Base-by-base conservation (phyloP, 2,888 invertebrate genomes). In the Hecatera dysodea region DNA sequence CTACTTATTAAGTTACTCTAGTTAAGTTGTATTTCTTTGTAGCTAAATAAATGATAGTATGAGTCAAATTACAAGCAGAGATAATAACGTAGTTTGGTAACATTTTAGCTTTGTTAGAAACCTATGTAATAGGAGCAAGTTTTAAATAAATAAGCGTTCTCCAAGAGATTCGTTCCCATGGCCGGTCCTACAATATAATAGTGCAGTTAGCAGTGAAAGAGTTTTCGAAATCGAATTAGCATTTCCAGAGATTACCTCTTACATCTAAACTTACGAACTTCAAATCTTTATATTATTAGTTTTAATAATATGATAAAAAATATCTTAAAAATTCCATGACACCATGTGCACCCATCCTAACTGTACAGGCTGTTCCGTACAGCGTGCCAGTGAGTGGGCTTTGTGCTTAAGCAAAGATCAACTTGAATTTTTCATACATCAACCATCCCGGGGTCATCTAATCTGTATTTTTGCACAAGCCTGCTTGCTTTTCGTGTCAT, bases 341-440 rank as follows among this genome's bases (percentile, higher is more conserved):
- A 2, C 7, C 33, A 36, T 81, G 80, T 80, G 66, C 42, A 11
- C 65, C 7, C 22, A 22, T 44, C 80, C 56, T 75, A 33, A 81
- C 33, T 46, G 62, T 22, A 44, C 63, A 65, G 60, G 39, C 65
- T 24, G 48, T 57, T 61, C 57, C 57, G 57, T 61, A 59, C 55
- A 57, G 29, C 55, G 64, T 53, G 64, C 56, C 67, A 46, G 75
- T 70, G 75, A 81, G 82, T 81, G 72, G 74, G 78, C 84, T 81
- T 74, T 79, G 74, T 79, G 73, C 72, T 81, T 68, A 72, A 66
- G 75, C 78, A 78, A 78, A 74, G 84, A 83, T 81, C 60, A 83
- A 84, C 78, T 78, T 82, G 78, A 82, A 82, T 82, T 83, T 83
- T 84, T 82, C 78, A 84, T 81, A 82, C 70, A 72, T 71, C 70